Base-by-base conservation (phyloP, 2,113 vertebrate genomes). In the Triplophysa tibetana region DNA sequence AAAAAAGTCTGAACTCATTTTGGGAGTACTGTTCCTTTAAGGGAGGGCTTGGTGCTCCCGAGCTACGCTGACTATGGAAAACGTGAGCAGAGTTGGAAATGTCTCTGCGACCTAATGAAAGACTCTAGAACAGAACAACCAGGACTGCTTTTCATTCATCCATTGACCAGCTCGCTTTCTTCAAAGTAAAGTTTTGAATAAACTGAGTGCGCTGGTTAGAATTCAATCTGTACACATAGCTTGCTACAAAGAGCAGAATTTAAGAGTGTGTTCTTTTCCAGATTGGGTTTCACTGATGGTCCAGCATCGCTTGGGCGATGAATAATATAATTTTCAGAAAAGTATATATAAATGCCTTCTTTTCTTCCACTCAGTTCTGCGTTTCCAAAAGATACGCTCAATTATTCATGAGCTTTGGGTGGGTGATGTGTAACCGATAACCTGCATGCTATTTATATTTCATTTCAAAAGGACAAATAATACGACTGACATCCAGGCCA, bases 371-470 rank as follows among this genome's bases (percentile, higher is more conserved):
- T 54, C 60, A 79, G 21, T 11, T 23, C 69, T 56, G 11, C n/a
- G 41, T 17, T 48, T 56, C n/a, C 19, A 72, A 73, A 65, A 82
- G 78, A 70, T 83, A 80, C 66, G 70, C 72, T 90, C 81, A 90
- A 92, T 92, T 91, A 91, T 92, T 89, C 89, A 91, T 85, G 85
- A 86, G 85, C 86, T 79, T 80, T 77, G 86, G 83, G 83, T 87
- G 84, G 88, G 86, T 88, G 86, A 91, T 89, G 86, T 90, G 91
- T 92, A 92, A 92, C 88, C 58, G 89, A 93, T 91, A 91, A 91
- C 90, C 89, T 83, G 86, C 85, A 89, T 90, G 88, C 91, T 91
- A 91, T 92, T 92, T 91, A 90, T 92, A 92, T 87, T 88, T 87
- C 66, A 88, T 91, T 91, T 91, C 78, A 88, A 89, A 90, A 85